A percentile compares a stretch with the other conserved stretches of the same genome.
phyloP scores from a whole-genome alignment of 2,888 invertebrate species.

The Hydriomena furcata region DNA sequence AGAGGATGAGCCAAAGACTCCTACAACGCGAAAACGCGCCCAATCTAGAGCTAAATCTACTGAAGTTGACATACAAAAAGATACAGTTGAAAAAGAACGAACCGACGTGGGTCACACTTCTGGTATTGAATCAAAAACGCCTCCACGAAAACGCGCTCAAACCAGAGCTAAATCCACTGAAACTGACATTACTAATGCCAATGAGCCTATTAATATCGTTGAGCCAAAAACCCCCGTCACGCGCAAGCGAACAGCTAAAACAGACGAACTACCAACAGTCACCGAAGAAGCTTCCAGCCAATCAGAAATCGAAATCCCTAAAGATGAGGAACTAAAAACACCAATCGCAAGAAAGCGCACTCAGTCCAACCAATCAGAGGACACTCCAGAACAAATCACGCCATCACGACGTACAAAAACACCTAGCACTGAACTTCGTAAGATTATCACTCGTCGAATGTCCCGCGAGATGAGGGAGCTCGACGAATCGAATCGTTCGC shows the following conservation, averaged over 20 bases:
- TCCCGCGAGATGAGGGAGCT: constrained; percentile 63
- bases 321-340: constrained; percentile 47
- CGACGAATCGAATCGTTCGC: constrained; percentile 50
- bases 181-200: constrained; percentile 44
- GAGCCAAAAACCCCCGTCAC: constrained; percentile 54
- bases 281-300: constrained; percentile 3
- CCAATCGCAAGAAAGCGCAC: constrained; percentile 61
- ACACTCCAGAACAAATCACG: constrained; percentile 48
- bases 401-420: constrained; percentile 54
- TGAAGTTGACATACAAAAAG: constrained; percentile 7
- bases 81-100: constrained; percentile 3
- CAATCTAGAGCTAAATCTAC: constrained; percentile 23
- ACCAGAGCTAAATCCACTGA: constrained; percentile 19
- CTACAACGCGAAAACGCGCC: constrained; percentile 27
- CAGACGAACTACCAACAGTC: constrained; percentile 32
- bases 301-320: constrained; percentile 27
- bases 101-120: neutral
- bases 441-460: constrained; percentile 67
- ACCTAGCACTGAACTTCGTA: constrained; percentile 61
- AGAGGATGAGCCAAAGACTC: constrained; percentile 22
- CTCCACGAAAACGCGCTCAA: constrained; percentile 63
- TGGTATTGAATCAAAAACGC: constrained; percentile 35
- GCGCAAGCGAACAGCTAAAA: constrained; percentile 56
- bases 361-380: constrained; percentile 53
- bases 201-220: constrained; percentile 39